phyloP scores from a whole-genome alignment of 2,113 vertebrate species.

The Athene noctua region DNA sequence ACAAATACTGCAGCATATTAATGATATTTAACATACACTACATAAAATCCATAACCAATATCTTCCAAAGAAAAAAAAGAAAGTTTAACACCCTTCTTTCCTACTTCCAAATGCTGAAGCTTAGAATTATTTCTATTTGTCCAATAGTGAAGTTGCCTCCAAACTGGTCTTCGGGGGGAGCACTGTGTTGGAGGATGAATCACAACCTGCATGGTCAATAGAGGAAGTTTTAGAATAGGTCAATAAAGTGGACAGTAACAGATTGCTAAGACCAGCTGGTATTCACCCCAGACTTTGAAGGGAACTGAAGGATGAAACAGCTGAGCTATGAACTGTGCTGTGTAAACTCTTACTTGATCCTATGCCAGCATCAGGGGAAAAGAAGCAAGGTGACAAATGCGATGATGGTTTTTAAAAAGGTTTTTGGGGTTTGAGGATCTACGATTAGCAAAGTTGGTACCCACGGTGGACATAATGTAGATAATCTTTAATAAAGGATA shows the following conservation, averaged over 20 bases:
- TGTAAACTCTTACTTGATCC: constrained; percentile 1
- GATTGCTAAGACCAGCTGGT: constrained; percentile 12
- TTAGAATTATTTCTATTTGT: neutral
- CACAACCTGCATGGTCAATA: neutral
- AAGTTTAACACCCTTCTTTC: neutral
- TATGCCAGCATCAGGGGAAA: neutral
- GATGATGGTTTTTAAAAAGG: neutral
- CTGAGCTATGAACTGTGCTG: neutral
- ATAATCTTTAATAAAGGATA: neutral
- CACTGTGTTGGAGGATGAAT: neutral
- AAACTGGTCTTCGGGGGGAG: neutral
- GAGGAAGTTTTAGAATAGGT: neutral
- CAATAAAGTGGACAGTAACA: constrained; percentile 31
- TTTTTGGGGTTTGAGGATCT: neutral
- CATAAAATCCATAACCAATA: neutral
- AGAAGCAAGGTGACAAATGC: neutral
- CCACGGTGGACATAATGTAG: neutral
- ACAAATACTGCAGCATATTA: neutral
- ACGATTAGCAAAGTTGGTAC: neutral
- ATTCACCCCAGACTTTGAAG: constrained; percentile 1
- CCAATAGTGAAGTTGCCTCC: neutral
- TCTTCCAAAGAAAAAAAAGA: neutral
- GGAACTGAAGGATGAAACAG: constrained; percentile 35
- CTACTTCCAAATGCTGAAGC: neutral
- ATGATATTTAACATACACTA: neutral